phyloP scores from a whole-genome alignment of 2,888 invertebrate species.

The Caprella mutica region DNA sequence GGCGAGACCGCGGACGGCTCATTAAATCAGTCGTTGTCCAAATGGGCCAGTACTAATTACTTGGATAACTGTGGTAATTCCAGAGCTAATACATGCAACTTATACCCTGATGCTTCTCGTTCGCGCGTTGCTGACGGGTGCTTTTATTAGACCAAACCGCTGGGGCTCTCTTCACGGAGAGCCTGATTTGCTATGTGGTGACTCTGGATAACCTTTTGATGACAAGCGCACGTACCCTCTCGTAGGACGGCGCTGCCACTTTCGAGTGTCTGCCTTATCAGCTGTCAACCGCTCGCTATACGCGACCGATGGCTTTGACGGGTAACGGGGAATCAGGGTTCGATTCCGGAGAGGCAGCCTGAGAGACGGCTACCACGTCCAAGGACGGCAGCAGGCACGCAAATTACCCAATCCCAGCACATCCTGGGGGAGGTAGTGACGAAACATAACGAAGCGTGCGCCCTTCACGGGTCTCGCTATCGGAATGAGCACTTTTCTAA shows the following conservation, averaged over 20 bases:
- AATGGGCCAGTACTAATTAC: constrained; percentile 41
- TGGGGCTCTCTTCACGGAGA: too few relatives aligned
- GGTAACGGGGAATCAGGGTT: constrained; percentile 48
- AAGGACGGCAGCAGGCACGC: constrained; percentile 54
- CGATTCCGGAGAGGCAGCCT: neutral
- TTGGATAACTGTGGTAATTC: constrained; percentile 54
- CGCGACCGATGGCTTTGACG: constrained; percentile 57
- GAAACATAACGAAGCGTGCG: constrained; percentile 54
- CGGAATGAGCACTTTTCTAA: constrained; percentile 50
- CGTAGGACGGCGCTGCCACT: neutral
- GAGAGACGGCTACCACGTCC: constrained; percentile 47
- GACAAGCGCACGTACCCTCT: neutral
- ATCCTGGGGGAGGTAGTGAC: constrained; percentile 51
- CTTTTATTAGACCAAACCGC: constrained; percentile 6
- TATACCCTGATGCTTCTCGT: too few relatives aligned
- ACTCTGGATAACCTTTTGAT: neutral
- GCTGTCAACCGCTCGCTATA: constrained; percentile 45
- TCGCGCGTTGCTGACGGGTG: too few relatives aligned
- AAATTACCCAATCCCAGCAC: constrained; percentile 48
- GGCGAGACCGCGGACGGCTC: constrained; percentile 52
- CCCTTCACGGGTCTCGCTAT: constrained; percentile 49
- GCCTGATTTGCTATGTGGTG: too few relatives aligned
- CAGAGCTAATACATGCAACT: constrained; percentile 58
- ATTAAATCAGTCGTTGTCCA: constrained; percentile 51
- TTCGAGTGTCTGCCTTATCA: constrained; percentile 58